Percentiles rank a stretch among this genome's conserved stretches.
Evolutionary conservation across 2,113 vertebrate genomes (phyloP).

Genomic region (Chloroceryle aenea): DNA sequence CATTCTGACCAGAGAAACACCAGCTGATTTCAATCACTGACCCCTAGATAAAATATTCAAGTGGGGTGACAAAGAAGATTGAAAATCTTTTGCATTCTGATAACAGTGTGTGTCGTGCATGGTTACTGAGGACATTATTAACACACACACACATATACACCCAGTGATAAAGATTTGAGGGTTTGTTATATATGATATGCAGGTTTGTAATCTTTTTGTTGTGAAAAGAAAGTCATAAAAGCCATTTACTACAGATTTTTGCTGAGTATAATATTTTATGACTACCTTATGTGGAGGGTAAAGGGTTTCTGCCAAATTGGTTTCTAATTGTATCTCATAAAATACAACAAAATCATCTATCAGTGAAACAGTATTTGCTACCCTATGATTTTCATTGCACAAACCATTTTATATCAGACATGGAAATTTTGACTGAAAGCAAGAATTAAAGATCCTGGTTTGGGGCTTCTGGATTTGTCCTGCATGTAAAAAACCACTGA

Average conservation of each 20-base stretch:
- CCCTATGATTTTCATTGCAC: background rate
- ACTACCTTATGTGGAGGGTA: background rate
- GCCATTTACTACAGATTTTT: background rate
- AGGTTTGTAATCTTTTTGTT: background rate
- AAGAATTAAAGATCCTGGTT: background rate
- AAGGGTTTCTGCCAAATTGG: background rate
- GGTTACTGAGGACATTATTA: constrained; percentile 11
- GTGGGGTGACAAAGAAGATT: constrained; percentile 19
- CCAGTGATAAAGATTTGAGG: background rate
- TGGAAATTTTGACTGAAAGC: background rate
- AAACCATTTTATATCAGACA: background rate
- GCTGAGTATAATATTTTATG: background rate
- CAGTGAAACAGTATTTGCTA: background rate
- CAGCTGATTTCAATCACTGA: constrained; percentile 31
- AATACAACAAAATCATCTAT: background rate
- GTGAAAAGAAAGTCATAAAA: background rate
- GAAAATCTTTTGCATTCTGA: constrained; percentile 3
- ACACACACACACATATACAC: background rate
- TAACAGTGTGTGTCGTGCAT: background rate
- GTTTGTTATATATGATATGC: background rate
- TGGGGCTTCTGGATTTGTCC: background rate
- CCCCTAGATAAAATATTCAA: constrained; percentile 26
- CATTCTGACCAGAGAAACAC: background rate
- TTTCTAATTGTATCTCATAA: background rate
- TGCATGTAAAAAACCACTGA: background rate